Conservation (phyloP, 2,797 vertebrate genomes). For the Enteromius viviparus region DNA sequence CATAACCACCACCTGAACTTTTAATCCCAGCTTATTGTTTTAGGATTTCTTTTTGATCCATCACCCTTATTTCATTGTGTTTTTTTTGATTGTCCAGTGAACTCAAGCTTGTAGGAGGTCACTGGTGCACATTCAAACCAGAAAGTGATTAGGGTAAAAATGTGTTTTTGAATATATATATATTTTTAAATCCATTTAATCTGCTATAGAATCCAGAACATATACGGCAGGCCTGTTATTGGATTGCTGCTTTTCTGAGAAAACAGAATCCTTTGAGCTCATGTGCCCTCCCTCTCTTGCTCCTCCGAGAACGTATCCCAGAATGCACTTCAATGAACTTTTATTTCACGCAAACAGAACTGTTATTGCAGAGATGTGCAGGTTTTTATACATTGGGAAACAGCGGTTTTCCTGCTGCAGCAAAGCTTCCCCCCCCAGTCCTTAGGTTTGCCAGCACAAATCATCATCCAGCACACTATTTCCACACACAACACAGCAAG, state of each 20-base stretch:
- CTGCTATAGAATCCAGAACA: background rate
- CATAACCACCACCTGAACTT: background rate
- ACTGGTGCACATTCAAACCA: background rate
- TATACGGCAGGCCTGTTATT: background rate
- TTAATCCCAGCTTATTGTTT: background rate
- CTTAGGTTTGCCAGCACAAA: slow-evolving; percentile 7
- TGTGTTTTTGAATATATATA: background rate
- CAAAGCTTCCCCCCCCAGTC: background rate
- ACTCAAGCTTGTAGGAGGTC: background rate
- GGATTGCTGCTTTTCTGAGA: slow-evolving; percentile 31
- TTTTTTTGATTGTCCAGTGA: background rate
- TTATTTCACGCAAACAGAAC: background rate
- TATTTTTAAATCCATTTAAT: background rate
- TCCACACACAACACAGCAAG: slow-evolving; percentile 15
- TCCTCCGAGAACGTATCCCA: slow-evolving; percentile 2
- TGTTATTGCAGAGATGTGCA: background rate
- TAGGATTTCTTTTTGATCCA: slow-evolving; percentile 9
- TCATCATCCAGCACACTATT: slow-evolving; percentile 13
- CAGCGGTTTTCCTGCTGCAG: background rate
- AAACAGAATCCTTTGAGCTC: slow-evolving; percentile 21
- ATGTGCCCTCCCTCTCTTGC: background rate
- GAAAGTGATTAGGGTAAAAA: background rate
- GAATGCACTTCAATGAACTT: slow-evolving; percentile 17
- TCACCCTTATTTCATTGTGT: background rate
- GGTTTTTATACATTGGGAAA: slow-evolving; percentile 11